These are phyloP conservation scores for Plotosus lineatus DNA, from an alignment of 2,113 vertebrate species.

Conservation along the genomic window DNA sequence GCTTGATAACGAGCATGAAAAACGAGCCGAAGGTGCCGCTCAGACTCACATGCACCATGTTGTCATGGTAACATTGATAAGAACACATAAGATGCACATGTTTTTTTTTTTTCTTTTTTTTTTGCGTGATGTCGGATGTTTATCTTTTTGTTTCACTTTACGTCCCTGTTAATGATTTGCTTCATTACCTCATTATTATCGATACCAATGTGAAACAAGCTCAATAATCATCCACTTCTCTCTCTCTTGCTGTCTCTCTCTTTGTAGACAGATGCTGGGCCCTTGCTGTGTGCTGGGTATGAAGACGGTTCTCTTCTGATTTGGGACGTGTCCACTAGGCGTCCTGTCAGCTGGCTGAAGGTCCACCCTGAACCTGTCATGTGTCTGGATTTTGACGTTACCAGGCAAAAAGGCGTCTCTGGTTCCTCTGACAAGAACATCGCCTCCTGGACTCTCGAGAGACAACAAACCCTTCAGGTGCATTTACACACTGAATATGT, in stretches of 20 bases:
- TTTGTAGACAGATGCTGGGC: constrained; percentile 73
- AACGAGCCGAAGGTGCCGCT: too few species aligned
- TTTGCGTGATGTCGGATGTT: too few species aligned
- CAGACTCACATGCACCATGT: too few species aligned
- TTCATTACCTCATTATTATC: too few species aligned
- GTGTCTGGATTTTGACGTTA: constrained; percentile 88
- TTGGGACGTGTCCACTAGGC: constrained; percentile 84
- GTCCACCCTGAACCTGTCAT: constrained; percentile 89
- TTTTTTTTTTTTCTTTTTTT: too few species aligned
- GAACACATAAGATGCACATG: too few species aligned
- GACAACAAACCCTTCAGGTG: constrained; percentile 89
- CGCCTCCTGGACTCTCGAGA: constrained; percentile 83
- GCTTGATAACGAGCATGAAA: too few species aligned
- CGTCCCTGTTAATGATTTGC: too few species aligned
- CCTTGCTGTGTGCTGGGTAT: constrained; percentile 85
- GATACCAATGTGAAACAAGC: too few species aligned
- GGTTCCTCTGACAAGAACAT: constrained; percentile 89
- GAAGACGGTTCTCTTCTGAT: constrained; percentile 90
- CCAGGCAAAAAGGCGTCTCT: constrained; percentile 80
- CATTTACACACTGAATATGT: constrained; percentile 54
- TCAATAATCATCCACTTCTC: constrained; percentile 33
- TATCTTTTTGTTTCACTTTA: too few species aligned
- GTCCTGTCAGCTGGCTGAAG: constrained; percentile 71
- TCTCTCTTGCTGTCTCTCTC: constrained; percentile 44
- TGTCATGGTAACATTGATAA: too few species aligned